phyloP scores from a whole-genome alignment of 2,797 vertebrate genomes.

The Odontamblyopus lacepedii region DNA sequence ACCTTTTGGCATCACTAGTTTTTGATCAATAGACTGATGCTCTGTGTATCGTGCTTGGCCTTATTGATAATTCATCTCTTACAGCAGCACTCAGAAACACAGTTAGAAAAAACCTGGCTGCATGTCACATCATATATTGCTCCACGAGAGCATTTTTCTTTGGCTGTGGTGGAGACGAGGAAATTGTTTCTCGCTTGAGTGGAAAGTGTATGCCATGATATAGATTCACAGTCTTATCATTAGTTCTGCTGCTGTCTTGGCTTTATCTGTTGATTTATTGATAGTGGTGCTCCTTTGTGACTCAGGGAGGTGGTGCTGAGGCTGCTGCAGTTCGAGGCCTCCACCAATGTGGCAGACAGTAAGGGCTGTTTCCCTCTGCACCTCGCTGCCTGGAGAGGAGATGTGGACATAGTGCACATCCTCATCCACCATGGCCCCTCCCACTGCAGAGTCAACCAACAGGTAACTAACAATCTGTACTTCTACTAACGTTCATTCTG shows the following conservation, averaged over 20 bases:
- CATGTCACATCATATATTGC: neutral
- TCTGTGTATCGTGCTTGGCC: neutral
- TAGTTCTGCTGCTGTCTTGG: neutral
- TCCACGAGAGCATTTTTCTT: neutral
- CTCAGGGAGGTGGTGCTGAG: conserved; percentile 92
- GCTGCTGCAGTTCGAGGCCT: conserved; percentile 93
- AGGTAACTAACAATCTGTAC: conserved; percentile 81
- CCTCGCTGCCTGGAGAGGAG: conserved; percentile 95
- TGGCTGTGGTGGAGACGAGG: neutral
- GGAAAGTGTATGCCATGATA: conserved; percentile 9
- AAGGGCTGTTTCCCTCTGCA: conserved; percentile 97
- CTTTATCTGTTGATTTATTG: conserved; percentile 20
- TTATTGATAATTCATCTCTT: neutral
- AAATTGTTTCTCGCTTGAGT: neutral
- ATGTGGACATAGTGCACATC: conserved; percentile 94
- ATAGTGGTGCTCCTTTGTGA: neutral
- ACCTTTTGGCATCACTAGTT: neutral
- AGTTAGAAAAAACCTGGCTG: conserved; percentile 1
- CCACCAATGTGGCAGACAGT: conserved; percentile 90
- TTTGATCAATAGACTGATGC: conserved; percentile 10
- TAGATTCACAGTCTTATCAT: conserved; percentile 7
- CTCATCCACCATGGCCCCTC: conserved; percentile 92
- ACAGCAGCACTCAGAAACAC: too few species aligned
- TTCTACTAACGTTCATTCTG: too few species aligned
- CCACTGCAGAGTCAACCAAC: conserved; percentile 93